phyloP scores from a whole-genome alignment of 2,888 invertebrate species.

The Caenorhabditis sp. region DNA sequence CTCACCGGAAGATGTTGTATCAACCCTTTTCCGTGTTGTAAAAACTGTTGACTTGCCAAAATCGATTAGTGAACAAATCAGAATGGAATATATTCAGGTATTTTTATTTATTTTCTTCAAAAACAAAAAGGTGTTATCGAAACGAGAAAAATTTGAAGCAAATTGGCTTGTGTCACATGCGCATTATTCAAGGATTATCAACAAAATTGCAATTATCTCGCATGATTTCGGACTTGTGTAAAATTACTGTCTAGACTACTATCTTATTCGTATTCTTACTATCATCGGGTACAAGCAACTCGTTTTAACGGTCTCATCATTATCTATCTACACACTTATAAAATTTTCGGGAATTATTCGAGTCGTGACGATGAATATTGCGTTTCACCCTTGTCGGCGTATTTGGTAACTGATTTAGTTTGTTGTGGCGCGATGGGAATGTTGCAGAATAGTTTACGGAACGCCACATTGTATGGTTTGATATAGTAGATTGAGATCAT shows the following conservation, averaged over 20 bases:
- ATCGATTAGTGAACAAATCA: conserved; percentile 82
- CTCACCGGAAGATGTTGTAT: conserved; percentile 93
- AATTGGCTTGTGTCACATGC: conserved; percentile 88
- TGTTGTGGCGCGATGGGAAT: conserved; percentile 27
- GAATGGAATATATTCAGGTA: conserved; percentile 84
- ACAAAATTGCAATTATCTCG: conserved; percentile 90
- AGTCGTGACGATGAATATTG: conserved; percentile 28
- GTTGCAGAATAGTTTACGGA: conserved; percentile 34
- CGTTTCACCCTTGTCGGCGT: conserved; percentile 21
- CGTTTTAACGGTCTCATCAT: background rate
- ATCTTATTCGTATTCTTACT: background rate
- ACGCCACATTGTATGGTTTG: conserved; percentile 47
- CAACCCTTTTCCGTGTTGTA: conserved; percentile 90
- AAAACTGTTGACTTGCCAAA: conserved; percentile 85
- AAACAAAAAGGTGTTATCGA: no score
- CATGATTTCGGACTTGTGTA: conserved; percentile 84
- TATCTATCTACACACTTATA: background rate
- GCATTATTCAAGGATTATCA: conserved; percentile 84
- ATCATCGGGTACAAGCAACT: background rate
- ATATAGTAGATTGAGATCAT: conserved; percentile 51
- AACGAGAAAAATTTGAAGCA: conserved; percentile 77
- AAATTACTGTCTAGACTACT: conserved; percentile 7
- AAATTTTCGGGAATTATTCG: conserved; percentile 8
- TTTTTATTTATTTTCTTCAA: background rate
- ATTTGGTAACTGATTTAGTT: conserved; percentile 22